A percentile compares a stretch with the other conserved stretches of the same genome.
These are phyloP conservation scores for Nemotelus pantherinus DNA, from an alignment of 2,888 invertebrate species.

Conservation along the genomic window DNA sequence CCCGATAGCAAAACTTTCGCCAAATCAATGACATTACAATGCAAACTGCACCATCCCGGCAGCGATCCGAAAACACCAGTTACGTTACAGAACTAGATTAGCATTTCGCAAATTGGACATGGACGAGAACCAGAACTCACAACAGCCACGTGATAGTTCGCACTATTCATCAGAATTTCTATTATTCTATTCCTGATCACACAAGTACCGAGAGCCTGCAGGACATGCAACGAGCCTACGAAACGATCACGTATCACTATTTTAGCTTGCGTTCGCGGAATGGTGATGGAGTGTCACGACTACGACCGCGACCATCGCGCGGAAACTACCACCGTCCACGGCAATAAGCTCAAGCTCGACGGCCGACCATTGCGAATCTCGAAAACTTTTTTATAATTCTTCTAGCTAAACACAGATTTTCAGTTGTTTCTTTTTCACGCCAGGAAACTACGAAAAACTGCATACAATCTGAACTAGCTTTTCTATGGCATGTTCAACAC, in stretches of 20 bases:
- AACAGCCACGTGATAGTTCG: conserved; percentile 28
- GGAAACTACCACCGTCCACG: conserved; percentile 21
- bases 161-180: conserved; percentile 12
- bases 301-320: conserved; percentile 24
- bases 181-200: background rate
- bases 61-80: background rate
- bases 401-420: background rate
- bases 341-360: conserved; percentile 29
- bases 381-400: conserved; percentile 5
- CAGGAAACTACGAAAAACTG: background rate
- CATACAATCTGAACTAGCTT: conserved; percentile 35
- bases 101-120: background rate
- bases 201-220: background rate
- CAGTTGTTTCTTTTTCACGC: background rate
- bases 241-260: background rate
- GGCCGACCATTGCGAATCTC: background rate
- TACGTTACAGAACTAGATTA: background rate
- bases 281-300: background rate
- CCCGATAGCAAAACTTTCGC: background rate
- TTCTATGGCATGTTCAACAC: conserved; percentile 31
- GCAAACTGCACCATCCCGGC: background rate
- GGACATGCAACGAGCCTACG: too few species aligned
- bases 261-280: background rate
- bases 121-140: background rate
- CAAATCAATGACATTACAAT: conserved; percentile 16